These are phyloP conservation scores for Meteorus colon DNA, from an alignment of 2,888 invertebrate genomes.

Conservation along the genomic window DNA sequence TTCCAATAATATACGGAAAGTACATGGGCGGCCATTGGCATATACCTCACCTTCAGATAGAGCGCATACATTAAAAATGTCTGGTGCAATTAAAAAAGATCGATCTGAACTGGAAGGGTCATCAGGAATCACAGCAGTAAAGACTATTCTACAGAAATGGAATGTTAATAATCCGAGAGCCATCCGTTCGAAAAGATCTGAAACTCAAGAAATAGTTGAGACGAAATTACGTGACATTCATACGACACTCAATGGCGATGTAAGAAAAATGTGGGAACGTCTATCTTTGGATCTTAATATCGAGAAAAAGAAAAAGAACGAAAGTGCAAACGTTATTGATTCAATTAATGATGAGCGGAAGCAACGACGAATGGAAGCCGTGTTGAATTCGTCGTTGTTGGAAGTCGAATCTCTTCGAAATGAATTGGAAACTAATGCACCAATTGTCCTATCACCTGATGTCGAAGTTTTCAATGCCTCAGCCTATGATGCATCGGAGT, in stretches of 20 bases:
- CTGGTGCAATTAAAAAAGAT: not conserved
- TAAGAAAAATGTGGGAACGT: not conserved
- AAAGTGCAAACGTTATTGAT: too few species aligned
- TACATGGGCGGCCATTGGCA: too few species aligned
- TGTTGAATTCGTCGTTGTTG: not conserved
- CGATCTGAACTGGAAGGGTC: not conserved
- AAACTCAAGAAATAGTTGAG: not conserved
- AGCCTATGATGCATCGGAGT: not conserved
- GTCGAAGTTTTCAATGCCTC: slow-evolving; percentile 22
- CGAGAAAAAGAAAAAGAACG: not conserved
- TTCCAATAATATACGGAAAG: not conserved
- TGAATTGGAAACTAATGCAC: slow-evolving; percentile 24
- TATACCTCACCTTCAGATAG: not conserved
- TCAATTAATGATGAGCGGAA: not conserved
- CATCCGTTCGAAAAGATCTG: slow-evolving; percentile 18
- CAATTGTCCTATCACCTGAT: slow-evolving; percentile 32
- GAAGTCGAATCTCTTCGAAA: slow-evolving; percentile 27
- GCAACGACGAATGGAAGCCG: not conserved
- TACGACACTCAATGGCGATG: not conserved
- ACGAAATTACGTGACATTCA: not conserved
- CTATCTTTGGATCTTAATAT: not conserved
- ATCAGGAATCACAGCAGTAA: not conserved
- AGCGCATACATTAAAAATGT: not conserved
- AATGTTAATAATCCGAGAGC: slow-evolving; percentile 34
- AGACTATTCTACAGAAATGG: slow-evolving; percentile 22